Conservation (phyloP, 2,797 vertebrate species). For the Sebastes dallii region DNA sequence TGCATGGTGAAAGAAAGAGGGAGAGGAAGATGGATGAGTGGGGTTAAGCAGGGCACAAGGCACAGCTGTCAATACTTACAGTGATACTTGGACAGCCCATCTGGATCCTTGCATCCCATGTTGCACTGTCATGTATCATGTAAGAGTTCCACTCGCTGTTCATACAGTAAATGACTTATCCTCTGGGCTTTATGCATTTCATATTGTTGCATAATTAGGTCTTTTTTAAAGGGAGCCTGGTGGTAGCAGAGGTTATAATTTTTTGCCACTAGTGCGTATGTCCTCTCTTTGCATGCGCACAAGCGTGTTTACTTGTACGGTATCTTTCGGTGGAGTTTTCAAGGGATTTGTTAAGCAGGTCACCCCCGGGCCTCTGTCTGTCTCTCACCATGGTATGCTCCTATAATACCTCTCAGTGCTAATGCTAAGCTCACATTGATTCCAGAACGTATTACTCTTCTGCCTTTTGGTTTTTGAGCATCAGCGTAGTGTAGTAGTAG, state of each 20-base stretch:
- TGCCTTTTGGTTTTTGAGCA: constrained; percentile 38
- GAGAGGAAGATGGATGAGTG: constrained; percentile 61
- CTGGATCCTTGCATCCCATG: constrained; percentile 33
- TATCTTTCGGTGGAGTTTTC: constrained; percentile 52
- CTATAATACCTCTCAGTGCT: constrained; percentile 58
- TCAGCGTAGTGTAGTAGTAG: not conserved
- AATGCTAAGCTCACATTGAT: constrained; percentile 70
- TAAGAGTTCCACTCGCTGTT: not conserved
- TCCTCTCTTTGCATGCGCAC: not conserved
- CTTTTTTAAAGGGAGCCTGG: constrained; percentile 24
- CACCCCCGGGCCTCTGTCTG: constrained; percentile 49
- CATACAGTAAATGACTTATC: constrained; percentile 23
- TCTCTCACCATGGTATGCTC: constrained; percentile 44
- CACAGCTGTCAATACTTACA: constrained; percentile 67
- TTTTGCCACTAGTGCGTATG: not conserved
- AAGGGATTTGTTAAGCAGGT: constrained; percentile 74
- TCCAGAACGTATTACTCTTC: constrained; percentile 53
- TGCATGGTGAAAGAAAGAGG: constrained; percentile 26
- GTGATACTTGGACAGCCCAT: constrained; percentile 54
- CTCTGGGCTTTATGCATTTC: constrained; percentile 25
- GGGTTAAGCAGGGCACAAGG: constrained; percentile 63
- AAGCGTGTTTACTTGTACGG: not conserved
- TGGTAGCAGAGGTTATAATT: not conserved
- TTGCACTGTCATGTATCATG: constrained; percentile 27
- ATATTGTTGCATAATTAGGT: constrained; percentile 40